phyloP scores from a whole-genome alignment of 2,888 invertebrate genomes.

The Caenorhabditis sp. region DNA sequence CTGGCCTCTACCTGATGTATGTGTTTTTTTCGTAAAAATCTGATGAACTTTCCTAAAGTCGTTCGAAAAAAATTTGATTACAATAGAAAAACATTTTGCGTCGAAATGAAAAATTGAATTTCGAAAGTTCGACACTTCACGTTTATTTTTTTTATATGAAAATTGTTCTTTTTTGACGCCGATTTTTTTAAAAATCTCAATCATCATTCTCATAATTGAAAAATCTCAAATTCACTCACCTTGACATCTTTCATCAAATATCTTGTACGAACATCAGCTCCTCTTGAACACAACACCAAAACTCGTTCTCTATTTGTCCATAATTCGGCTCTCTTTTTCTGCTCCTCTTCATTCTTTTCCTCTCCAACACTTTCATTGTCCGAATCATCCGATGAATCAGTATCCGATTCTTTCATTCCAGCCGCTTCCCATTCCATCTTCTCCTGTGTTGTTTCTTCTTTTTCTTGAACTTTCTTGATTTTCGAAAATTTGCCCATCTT shows the following conservation, averaged over 20 bases:
- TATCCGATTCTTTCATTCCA: conserved; percentile 26
- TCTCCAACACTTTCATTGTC: conserved; percentile 9
- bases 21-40: no score
- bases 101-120: no score
- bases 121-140: no score
- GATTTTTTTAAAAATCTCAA: conserved; percentile 2
- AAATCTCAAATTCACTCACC: no score
- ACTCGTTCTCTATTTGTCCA: conserved; percentile 94
- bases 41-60: no score
- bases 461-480: conserved; percentile 42
- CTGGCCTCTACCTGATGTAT: no score
- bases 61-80: no score
- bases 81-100: no score
- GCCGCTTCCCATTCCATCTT: conserved; percentile 42
- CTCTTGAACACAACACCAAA: conserved; percentile 90
- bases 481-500: conserved; percentile 52
- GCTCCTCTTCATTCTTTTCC: not conserved
- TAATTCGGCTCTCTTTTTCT: conserved; percentile 36
- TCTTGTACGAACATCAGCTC: conserved; percentile 88
- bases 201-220: no score
- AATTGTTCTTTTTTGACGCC: not conserved
- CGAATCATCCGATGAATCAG: conserved; percentile 17
- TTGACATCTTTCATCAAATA: conserved; percentile 92
- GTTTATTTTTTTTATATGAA: no score
- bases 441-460: conserved; percentile 25